These are phyloP conservation scores for Galerucella nymphaeae DNA, from an alignment of 2,888 invertebrate species.

Conservation along the genomic window DNA sequence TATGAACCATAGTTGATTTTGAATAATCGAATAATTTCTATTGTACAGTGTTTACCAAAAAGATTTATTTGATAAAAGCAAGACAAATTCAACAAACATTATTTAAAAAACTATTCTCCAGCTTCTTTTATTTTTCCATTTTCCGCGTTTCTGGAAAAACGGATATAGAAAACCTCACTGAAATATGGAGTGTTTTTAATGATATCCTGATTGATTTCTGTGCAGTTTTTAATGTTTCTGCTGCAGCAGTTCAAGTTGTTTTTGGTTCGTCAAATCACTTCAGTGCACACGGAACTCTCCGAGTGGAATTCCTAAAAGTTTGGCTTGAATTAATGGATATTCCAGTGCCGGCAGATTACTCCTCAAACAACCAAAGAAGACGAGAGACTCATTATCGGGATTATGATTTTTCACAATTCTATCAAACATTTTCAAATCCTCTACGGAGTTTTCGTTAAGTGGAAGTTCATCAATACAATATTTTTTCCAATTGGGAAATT, in stretches of 20 bases:
- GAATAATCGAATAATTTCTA: too few species aligned
- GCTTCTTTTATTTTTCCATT: not conserved
- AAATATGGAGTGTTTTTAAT: not conserved
- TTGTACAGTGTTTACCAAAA: too few species aligned
- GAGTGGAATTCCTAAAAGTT: slow-evolving; percentile 31
- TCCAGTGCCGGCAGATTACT: slow-evolving; percentile 22
- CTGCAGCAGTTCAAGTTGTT: slow-evolving; percentile 23
- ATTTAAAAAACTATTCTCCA: not conserved
- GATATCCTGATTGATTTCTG: slow-evolving; percentile 24
- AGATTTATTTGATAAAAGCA: too few species aligned
- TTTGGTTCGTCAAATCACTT: slow-evolving; percentile 22
- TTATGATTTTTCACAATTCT: slow-evolving; percentile 28
- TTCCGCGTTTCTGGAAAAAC: not conserved
- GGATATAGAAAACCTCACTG: not conserved
- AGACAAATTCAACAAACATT: too few species aligned
- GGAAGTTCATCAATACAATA: slow-evolving; percentile 7
- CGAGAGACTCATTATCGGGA: slow-evolving; percentile 26
- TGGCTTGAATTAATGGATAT: slow-evolving; percentile 28
- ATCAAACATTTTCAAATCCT: slow-evolving; percentile 19
- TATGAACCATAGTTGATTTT: too few species aligned
- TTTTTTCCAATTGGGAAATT: slow-evolving; percentile 3
- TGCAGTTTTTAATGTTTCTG: slow-evolving; percentile 27
- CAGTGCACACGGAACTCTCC: slow-evolving; percentile 24
- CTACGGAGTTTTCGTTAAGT: slow-evolving; percentile 2
- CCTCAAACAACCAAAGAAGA: slow-evolving; percentile 10